Percentiles rank a stretch among this genome's conserved stretches.
Conservation (phyloP, 37 sponge, comb jelly and placozoan genomes). For the Chondrilla cf. caribensis region DNA sequence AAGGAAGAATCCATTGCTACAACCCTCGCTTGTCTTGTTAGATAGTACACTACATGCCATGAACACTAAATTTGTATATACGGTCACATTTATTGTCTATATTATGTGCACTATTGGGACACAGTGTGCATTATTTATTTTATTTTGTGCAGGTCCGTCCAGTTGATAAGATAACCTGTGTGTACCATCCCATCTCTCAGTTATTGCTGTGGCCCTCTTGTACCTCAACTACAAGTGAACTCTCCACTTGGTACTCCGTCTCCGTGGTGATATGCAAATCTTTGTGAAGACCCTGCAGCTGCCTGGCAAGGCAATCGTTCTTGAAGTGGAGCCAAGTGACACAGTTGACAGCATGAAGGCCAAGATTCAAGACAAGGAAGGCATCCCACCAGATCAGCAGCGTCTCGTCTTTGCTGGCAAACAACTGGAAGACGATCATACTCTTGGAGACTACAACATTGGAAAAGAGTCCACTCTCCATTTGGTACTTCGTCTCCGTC, state of each 20-base stretch:
- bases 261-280: constrained; percentile 38
- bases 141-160: too few relatives aligned
- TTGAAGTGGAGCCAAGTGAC: constrained; percentile 29
- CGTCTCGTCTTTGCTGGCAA: constrained; percentile 38
- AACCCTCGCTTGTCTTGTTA: too few relatives aligned
- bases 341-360: constrained; percentile 30
- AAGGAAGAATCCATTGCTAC: too few relatives aligned
- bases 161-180: too few relatives aligned
- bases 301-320: constrained; percentile 30
- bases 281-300: constrained; percentile 43
- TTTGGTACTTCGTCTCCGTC: background rate
- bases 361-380: constrained; percentile 34
- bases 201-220: too few relatives aligned
- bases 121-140: too few relatives aligned
- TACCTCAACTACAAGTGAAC: constrained; percentile 31
- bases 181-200: too few relatives aligned
- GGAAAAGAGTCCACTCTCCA: background rate
- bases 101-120: too few relatives aligned
- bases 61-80: too few relatives aligned
- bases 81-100: too few relatives aligned
- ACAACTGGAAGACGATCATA: constrained; percentile 9
- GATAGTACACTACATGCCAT: too few relatives aligned
- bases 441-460: constrained; percentile 5
- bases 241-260: constrained; percentile 11
- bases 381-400: constrained; percentile 40